phyloP scores from a whole-genome alignment of 2,888 invertebrate species.

The Drosophila lutescens region DNA sequence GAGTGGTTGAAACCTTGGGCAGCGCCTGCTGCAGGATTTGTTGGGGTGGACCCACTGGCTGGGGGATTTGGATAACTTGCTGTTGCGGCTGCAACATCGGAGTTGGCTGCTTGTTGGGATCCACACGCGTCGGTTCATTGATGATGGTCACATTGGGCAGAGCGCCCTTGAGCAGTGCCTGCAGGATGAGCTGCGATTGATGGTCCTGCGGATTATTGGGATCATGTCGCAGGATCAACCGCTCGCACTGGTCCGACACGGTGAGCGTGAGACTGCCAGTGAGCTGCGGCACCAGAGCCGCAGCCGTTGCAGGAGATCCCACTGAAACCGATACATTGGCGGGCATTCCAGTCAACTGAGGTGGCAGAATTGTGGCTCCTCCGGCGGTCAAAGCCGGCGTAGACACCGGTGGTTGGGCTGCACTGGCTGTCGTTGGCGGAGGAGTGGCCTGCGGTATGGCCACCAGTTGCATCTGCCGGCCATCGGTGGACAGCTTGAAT shows the following conservation, averaged over 20 bases:
- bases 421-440: conserved; percentile 36
- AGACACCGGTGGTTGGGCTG: conserved; percentile 40
- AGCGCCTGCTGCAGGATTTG: conserved; percentile 11
- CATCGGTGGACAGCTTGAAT: conserved; percentile 71
- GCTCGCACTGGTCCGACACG: conserved; percentile 88
- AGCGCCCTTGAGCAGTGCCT: conserved; percentile 84
- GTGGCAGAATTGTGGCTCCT: conserved; percentile 65
- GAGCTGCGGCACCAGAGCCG: conserved; percentile 85
- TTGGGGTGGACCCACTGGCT: conserved; percentile 40
- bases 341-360: conserved; percentile 73
- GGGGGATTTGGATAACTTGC: conserved; percentile 42
- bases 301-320: conserved; percentile 81
- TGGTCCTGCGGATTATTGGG: conserved; percentile 86
- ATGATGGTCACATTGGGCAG: conserved; percentile 84
- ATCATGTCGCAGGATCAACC: conserved; percentile 88
- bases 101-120: conserved; percentile 53
- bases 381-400: conserved; percentile 51
- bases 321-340: conserved; percentile 80
- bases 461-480: conserved; percentile 79
- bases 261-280: conserved; percentile 88
- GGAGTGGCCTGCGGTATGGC: conserved; percentile 69
- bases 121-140: conserved; percentile 82
- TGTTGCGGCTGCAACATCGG: conserved; percentile 34
- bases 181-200: conserved; percentile 84
- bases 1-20: conserved; percentile 44